These are phyloP conservation scores for Serilophus lunatus DNA, from an alignment of 2,113 vertebrate species.

Conservation along the genomic window DNA sequence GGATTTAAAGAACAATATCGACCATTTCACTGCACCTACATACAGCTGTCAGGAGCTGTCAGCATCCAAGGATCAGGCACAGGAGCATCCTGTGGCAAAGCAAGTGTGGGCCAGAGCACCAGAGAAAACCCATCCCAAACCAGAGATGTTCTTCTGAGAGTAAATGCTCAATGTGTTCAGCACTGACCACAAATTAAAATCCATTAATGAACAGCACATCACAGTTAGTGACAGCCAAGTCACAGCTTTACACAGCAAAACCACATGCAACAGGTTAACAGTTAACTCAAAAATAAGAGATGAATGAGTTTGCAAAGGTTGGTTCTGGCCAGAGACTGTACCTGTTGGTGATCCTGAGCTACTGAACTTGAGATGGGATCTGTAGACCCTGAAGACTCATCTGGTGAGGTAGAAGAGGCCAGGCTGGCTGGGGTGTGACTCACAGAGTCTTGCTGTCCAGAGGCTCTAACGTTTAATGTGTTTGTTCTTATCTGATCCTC, in stretches of 20 bases:
- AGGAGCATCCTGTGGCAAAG: neutral
- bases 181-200: neutral
- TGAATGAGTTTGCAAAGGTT: neutral
- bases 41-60: neutral
- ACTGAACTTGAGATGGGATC: slow-evolving; percentile 37
- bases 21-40: neutral
- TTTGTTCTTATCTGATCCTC: slow-evolving; percentile 60
- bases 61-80: neutral
- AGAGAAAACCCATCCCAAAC: neutral
- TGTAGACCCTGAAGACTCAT: slow-evolving; percentile 1
- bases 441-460: slow-evolving; percentile 64
- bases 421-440: slow-evolving; percentile 15
- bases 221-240: neutral
- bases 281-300: neutral
- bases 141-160: neutral
- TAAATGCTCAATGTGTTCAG: accelerated
- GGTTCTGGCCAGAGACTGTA: slow-evolving; percentile 26
- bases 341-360: slow-evolving; percentile 71
- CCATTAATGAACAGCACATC: neutral
- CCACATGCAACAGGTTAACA: neutral
- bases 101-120: neutral
- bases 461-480: neutral
- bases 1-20: neutral
- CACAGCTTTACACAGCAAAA: neutral
- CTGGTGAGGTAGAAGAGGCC: slow-evolving; percentile 64